Conservation (phyloP, 2,888 invertebrate genomes). For the Anodontia alba region DNA sequence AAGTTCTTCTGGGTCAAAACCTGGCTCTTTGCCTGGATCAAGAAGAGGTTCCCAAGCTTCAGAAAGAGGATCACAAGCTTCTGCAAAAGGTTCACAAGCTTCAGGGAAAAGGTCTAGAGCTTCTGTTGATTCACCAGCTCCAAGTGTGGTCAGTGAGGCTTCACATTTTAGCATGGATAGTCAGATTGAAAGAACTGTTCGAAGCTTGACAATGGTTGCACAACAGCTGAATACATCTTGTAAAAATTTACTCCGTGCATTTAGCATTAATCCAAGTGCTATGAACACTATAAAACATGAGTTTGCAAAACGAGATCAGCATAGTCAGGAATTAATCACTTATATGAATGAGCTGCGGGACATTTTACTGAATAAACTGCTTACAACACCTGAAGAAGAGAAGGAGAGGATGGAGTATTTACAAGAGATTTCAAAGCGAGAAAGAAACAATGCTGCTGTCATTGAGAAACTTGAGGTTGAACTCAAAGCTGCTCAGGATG, state of each 20-base stretch:
- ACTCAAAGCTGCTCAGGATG: slow-evolving; percentile 79
- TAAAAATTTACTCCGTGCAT: slow-evolving; percentile 81
- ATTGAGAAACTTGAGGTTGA: slow-evolving; percentile 83
- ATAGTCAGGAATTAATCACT: slow-evolving; percentile 64
- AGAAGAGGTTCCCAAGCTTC: slow-evolving; percentile 18
- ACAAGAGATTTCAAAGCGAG: slow-evolving; percentile 80
- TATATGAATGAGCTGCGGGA: slow-evolving; percentile 80
- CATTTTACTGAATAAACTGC: slow-evolving; percentile 81
- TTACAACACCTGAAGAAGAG: slow-evolving; percentile 84
- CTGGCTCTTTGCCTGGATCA: not conserved
- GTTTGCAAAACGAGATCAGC: slow-evolving; percentile 49
- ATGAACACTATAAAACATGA: slow-evolving; percentile 73
- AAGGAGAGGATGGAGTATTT: slow-evolving; percentile 82
- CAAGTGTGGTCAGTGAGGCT: slow-evolving; percentile 47
- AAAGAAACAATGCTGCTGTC: slow-evolving; percentile 80
- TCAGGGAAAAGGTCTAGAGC: slow-evolving; percentile 16
- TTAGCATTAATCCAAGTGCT: slow-evolving; percentile 79
- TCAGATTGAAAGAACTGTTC: slow-evolving; percentile 76
- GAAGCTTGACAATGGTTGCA: slow-evolving; percentile 79
- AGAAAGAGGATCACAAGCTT: not conserved
- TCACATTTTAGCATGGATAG: slow-evolving; percentile 69
- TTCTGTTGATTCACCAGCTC: slow-evolving; percentile 34
- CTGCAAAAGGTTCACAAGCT: slow-evolving; percentile 2
- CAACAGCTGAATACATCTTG: slow-evolving; percentile 81
- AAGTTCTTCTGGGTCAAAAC: not conserved